phyloP scores from a whole-genome alignment of 2,888 invertebrate genomes.

The Nymphalis polychloros region DNA sequence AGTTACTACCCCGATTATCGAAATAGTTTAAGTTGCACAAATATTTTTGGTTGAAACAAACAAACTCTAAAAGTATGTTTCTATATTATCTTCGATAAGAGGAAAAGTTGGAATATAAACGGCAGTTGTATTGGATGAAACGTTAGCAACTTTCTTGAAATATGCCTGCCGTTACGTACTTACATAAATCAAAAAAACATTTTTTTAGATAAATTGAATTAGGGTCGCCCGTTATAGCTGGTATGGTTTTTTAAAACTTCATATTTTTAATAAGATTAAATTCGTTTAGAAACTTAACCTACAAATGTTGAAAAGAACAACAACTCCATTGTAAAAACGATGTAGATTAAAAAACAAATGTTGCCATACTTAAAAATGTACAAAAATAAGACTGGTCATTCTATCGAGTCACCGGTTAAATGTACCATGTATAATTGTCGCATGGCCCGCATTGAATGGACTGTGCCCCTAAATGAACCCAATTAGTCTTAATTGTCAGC shows the following conservation, averaged over 20 bases:
- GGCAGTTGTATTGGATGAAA: slow-evolving; percentile 6
- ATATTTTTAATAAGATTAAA: no score
- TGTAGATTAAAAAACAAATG: no score
- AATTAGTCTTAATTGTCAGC: slow-evolving; percentile 69
- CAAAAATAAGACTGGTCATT: background rate
- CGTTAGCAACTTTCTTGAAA: slow-evolving; percentile 9
- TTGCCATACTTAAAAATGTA: no score
- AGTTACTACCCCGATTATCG: background rate
- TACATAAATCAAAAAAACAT: slow-evolving; percentile 1
- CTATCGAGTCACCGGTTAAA: background rate
- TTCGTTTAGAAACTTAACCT: no score
- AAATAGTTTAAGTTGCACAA: background rate
- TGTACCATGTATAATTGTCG: slow-evolving; percentile 29
- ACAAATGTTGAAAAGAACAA: no score
- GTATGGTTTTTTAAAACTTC: no score
- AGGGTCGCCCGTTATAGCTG: background rate
- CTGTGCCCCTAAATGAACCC: slow-evolving; percentile 48
- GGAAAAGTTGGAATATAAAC: slow-evolving; percentile 1
- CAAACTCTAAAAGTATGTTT: background rate
- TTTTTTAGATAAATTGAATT: background rate
- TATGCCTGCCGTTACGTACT: background rate
- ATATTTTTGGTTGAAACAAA: slow-evolving; percentile 7
- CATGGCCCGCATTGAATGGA: slow-evolving; percentile 36
- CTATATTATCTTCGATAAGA: slow-evolving; percentile 8
- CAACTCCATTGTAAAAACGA: no score